Conservation (phyloP, 2,888 invertebrate genomes). For the Phoenoteleia sp. region DNA sequence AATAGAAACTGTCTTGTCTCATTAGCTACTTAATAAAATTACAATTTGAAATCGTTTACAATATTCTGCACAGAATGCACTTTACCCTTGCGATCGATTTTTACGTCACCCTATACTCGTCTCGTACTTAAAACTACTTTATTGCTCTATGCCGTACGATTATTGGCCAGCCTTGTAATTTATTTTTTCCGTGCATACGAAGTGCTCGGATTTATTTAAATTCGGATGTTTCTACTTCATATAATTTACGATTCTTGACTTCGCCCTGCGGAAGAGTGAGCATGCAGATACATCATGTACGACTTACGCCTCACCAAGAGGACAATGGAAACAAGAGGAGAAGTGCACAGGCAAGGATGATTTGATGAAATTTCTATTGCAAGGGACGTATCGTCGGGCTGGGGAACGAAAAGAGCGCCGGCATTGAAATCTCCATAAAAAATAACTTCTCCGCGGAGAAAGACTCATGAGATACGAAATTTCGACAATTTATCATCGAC, state of each 20-base stretch:
- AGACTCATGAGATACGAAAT: slow-evolving; percentile 65
- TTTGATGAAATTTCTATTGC: slow-evolving; percentile 80
- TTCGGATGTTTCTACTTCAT: slow-evolving; percentile 84
- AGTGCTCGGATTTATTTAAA: slow-evolving; percentile 74
- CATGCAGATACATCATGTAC: slow-evolving; percentile 76
- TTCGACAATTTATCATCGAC: slow-evolving; percentile 46
- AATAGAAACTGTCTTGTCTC: too few species aligned
- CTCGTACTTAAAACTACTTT: slow-evolving; percentile 11
- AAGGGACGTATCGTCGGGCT: slow-evolving; percentile 55
- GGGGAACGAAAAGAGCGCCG: slow-evolving; percentile 68
- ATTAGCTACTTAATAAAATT: too few species aligned
- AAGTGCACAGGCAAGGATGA: slow-evolving; percentile 79
- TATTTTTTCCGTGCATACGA: slow-evolving; percentile 51
- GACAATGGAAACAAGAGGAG: slow-evolving; percentile 75
- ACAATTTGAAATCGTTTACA: background rate
- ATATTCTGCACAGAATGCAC: background rate
- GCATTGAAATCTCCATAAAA: slow-evolving; percentile 82
- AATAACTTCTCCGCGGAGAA: slow-evolving; percentile 72
- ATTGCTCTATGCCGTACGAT: slow-evolving; percentile 5
- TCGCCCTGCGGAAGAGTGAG: slow-evolving; percentile 77
- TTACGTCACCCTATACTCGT: background rate
- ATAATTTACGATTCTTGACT: slow-evolving; percentile 82
- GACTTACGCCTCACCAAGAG: slow-evolving; percentile 75
- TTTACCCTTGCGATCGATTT: background rate
- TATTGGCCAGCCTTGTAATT: slow-evolving; percentile 1